These are phyloP conservation scores for Xylophagus ater DNA, from an alignment of 2,888 invertebrate species.

Conservation along the genomic window DNA sequence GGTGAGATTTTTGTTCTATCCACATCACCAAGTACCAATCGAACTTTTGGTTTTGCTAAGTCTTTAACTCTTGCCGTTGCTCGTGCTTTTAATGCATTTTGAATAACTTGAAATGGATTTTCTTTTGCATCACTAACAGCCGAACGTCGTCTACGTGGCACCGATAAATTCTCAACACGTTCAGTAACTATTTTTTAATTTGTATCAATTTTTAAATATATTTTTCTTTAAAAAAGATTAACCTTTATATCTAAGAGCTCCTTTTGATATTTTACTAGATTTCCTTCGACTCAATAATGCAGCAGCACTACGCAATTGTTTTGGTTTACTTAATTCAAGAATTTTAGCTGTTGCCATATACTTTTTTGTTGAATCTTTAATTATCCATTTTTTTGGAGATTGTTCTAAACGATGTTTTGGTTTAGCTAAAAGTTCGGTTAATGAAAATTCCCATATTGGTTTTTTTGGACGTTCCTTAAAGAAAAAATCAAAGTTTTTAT, in stretches of 20 bases:
- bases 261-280: slow-evolving; percentile 5
- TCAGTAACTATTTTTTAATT: too few relatives aligned
- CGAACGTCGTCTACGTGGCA: too few relatives aligned
- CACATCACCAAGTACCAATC: background rate
- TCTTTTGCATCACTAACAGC: slow-evolving; percentile 39
- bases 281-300: background rate
- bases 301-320: slow-evolving; percentile 13
- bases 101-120: slow-evolving; percentile 41
- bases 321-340: slow-evolving; percentile 24
- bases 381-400: background rate
- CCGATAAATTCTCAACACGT: too few relatives aligned
- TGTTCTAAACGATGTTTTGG: background rate
- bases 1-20: slow-evolving; percentile 34
- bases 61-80: slow-evolving; percentile 38
- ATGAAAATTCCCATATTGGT: slow-evolving; percentile 2
- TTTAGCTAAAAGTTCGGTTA: background rate
- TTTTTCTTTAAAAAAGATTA: too few relatives aligned
- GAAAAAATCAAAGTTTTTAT: background rate
- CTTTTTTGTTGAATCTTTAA: background rate
- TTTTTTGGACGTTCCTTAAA: background rate
- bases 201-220: too few relatives aligned
- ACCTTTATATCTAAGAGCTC: too few relatives aligned
- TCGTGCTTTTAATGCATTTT: slow-evolving; percentile 42
- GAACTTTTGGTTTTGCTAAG: slow-evolving; percentile 39
- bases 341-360: slow-evolving; percentile 25